Conservation (phyloP, 2,113 vertebrate genomes). For the Mixornis gularis region DNA sequence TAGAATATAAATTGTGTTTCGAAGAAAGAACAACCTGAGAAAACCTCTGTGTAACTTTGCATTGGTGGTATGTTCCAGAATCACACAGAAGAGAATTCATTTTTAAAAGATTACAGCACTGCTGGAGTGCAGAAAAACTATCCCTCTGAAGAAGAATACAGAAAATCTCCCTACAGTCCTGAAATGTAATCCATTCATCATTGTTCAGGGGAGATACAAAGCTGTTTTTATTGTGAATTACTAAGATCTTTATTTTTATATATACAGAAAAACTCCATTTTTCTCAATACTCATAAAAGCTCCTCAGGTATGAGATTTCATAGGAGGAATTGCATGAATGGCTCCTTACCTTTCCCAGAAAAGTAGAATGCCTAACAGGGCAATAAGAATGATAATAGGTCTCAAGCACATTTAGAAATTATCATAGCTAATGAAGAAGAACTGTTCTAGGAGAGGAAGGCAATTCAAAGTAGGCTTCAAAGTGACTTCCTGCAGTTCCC, state of each 20-base stretch:
- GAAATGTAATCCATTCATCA: background rate
- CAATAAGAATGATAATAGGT: constrained; percentile 1
- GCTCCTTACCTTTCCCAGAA: background rate
- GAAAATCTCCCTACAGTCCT: background rate
- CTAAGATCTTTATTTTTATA: background rate
- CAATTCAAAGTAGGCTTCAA: constrained; percentile 43
- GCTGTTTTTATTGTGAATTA: background rate
- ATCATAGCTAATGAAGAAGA: constrained; percentile 24
- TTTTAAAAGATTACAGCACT: background rate
- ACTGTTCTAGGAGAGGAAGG: background rate
- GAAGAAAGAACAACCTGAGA: background rate
- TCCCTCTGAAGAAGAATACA: background rate
- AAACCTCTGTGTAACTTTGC: background rate
- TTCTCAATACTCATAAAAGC: background rate
- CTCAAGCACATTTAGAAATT: background rate
- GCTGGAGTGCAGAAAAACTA: background rate
- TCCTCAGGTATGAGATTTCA: background rate
- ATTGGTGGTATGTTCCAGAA: background rate
- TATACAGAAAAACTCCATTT: background rate
- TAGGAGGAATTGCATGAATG: background rate
- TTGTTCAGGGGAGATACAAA: background rate
- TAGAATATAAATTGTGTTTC: background rate
- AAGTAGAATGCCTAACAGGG: background rate
- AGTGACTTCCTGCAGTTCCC: constrained; percentile 17
- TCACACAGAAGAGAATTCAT: background rate